Evolutionary conservation across 2,888 invertebrate genomes (phyloP), one percentile per base, ranked within the genome.

Genomic region (Drosophila meridiana): DNA sequence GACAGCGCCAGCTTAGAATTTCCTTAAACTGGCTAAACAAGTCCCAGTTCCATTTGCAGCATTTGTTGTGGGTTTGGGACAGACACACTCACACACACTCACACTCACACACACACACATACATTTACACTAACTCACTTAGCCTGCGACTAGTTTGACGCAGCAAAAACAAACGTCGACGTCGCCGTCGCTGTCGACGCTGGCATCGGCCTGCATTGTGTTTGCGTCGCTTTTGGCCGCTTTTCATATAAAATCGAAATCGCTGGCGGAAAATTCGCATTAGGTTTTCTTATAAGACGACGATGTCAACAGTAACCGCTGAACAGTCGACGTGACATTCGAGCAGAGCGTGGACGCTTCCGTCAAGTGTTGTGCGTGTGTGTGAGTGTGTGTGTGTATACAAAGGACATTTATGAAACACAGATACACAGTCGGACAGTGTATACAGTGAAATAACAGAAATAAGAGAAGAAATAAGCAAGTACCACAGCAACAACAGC

Each of bases 191-290:
- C 13, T 38, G 53, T 2, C 20, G 34, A 47, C 52, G 70, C 20
- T 50, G 65, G 55, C 82, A 64, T 77, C 69, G 85, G 76, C 87
- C 87, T 83, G 85, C 70, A 85, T 87, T 86, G 87, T 76, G 72
- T 76, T 87, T 83, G 83, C 78, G 47, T 14, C 43, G 87, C 79
- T 76, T 77, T 87, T 69, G 74, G 80, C 64, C 74, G 78, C 70
- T 78, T 90, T 92, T 91, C 90, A 92, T 93, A 93, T 93, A 93
- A 92, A 92, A 92, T 91, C 90, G 88, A 91, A 92, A 90, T 83
- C 90, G 81, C 76, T 81, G 82, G 82, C 88, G 89, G 89, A 90
- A 91, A 92, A 86, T 80, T 91, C 89, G 92, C 93, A 93, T 92
- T 93, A 92, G 90, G 91, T 91, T 90, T 92, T 92, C 90, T 81